phyloP scores from a whole-genome alignment of 2,113 vertebrate species.

The Vanacampus margaritifer region DNA sequence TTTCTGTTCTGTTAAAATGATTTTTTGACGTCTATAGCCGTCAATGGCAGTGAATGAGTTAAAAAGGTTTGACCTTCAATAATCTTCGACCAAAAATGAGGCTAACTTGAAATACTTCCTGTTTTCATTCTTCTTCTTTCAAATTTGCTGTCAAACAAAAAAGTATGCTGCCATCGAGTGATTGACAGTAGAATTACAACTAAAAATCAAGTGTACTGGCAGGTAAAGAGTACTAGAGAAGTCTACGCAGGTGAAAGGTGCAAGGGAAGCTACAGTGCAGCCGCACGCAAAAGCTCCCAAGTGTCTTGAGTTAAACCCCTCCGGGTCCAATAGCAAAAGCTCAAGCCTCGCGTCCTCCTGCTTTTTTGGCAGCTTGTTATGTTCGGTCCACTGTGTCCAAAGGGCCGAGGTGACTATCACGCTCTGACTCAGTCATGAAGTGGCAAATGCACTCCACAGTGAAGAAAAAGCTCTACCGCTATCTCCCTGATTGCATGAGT shows the following conservation, averaged over 20 bases:
- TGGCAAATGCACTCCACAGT: neutral
- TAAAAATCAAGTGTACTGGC: too few species aligned
- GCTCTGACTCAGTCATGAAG: constrained; percentile 11
- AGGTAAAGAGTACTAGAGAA: neutral
- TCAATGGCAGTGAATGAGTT: too few species aligned
- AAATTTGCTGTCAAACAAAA: too few species aligned
- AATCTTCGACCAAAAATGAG: too few species aligned
- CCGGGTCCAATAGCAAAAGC: neutral
- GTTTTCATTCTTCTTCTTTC: too few species aligned
- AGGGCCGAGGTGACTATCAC: neutral
- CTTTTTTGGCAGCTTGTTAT: neutral
- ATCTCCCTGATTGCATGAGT: constrained; percentile 21
- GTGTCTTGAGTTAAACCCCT: neutral
- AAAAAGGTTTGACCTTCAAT: too few species aligned
- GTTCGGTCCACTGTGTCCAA: constrained; percentile 8
- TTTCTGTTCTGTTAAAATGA: too few species aligned
- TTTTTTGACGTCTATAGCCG: too few species aligned
- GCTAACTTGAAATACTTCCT: too few species aligned
- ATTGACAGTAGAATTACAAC: too few species aligned
- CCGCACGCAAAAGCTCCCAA: neutral
- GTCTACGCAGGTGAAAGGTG: neutral
- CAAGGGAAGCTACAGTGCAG: neutral
- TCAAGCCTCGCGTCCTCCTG: neutral
- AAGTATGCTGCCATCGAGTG: too few species aligned
- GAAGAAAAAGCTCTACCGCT: neutral